Conservation (phyloP, 2,113 vertebrate genomes). For the Himantopus leucocephalus region DNA sequence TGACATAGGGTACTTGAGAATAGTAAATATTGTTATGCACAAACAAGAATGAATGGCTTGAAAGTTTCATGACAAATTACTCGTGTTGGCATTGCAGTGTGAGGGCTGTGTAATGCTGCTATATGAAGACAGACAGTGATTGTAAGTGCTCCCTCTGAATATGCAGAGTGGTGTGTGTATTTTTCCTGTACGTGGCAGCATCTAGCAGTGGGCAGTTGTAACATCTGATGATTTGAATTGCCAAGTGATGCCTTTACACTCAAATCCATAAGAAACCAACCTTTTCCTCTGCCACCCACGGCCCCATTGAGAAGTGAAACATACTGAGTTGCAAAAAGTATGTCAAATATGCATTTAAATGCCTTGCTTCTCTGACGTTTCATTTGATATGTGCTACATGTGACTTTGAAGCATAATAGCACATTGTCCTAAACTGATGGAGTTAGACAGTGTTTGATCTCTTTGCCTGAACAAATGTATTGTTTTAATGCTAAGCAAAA, state of each 20-base stretch:
- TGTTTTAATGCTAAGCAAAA: slow-evolving; percentile 7
- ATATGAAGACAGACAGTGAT: neutral
- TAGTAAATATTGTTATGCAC: neutral
- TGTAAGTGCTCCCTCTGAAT: neutral
- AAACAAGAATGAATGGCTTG: neutral
- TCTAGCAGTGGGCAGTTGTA: slow-evolving; percentile 1
- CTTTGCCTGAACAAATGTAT: slow-evolving; percentile 29
- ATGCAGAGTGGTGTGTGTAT: neutral
- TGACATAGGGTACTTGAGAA: neutral
- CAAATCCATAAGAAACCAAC: slow-evolving; percentile 21
- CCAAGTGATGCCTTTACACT: neutral
- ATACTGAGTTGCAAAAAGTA: slow-evolving; percentile 26
- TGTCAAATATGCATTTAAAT: slow-evolving; percentile 69
- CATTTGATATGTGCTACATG: slow-evolving; percentile 24
- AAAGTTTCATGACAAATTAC: neutral
- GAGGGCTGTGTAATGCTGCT: neutral
- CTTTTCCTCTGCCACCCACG: slow-evolving; percentile 46
- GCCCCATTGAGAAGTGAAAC: slow-evolving; percentile 32
- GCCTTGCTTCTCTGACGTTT: slow-evolving; percentile 27
- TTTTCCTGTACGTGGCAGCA: neutral
- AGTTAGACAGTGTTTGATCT: slow-evolving; percentile 44
- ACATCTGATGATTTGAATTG: neutral
- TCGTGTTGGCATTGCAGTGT: neutral
- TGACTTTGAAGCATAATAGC: slow-evolving; percentile 61
- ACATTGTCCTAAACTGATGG: slow-evolving; percentile 32